Evolutionary conservation across 1,140 invertebrate genomes (phyloP).

Genomic region (Ericerus pela): DNA sequence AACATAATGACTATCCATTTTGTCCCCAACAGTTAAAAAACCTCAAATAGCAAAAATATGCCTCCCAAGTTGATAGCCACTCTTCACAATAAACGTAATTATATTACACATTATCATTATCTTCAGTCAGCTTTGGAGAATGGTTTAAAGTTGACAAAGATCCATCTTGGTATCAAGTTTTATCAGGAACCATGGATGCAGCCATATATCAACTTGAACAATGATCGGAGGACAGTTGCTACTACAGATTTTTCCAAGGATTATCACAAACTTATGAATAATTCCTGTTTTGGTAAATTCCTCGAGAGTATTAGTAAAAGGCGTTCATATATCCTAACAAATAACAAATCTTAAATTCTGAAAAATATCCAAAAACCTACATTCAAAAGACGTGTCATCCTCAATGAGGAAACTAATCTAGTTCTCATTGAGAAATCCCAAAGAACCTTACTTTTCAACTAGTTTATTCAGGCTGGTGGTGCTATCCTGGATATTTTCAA

Average conservation of each 20-base stretch:
- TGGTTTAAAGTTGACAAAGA: constrained; percentile 27
- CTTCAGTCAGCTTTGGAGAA: not conserved
- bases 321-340: too few species aligned
- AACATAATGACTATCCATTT: constrained; percentile 36
- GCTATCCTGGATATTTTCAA: too few species aligned
- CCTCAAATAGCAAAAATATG: constrained; percentile 9
- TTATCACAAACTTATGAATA: constrained; percentile 30
- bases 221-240: constrained; percentile 22
- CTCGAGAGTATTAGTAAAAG: constrained; percentile 29
- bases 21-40: constrained; percentile 28
- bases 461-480: too few species aligned
- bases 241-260: constrained; percentile 29
- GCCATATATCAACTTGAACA: constrained; percentile 28
- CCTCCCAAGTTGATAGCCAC: constrained; percentile 16
- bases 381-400: too few species aligned
- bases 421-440: too few species aligned
- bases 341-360: too few species aligned
- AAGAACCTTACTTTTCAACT: too few species aligned
- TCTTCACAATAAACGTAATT: constrained; percentile 20
- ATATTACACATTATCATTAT: constrained; percentile 27
- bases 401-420: too few species aligned
- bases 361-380: too few species aligned
- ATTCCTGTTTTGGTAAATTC: constrained; percentile 28
- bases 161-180: constrained; percentile 28
- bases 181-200: constrained; percentile 27